Base-by-base conservation (phyloP, 2,888 invertebrate species). In the Meteorus cinctellus region DNA sequence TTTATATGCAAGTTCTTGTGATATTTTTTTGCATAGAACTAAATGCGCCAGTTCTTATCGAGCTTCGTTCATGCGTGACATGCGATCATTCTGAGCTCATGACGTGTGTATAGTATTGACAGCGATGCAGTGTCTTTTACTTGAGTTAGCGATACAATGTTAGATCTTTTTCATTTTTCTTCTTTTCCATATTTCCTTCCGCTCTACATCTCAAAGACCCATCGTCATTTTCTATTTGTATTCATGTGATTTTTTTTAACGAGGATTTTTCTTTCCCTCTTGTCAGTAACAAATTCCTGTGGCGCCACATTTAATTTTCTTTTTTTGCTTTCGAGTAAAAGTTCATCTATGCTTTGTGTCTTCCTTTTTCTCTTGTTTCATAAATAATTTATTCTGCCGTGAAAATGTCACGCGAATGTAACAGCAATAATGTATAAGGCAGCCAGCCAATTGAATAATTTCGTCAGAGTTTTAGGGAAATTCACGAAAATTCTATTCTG, bases 171-270 rank as follows among this genome's bases (percentile, higher is more conserved):
- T 8, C 2, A 5, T 24, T 16, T 48, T 48, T 48, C 14, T n/a
- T n/a, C 14, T 48, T n/a, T 16, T 48, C n/a, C 4, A n/a, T 45
- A n/a, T n/a, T 48, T 48, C 14, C 60, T 72, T 77, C 68, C 69
- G 59, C 72, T 69, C 48, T n/a, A 48, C 1, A 48, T 48, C 14
- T 2, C n/a, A n/a, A 3, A 12, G 12, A 1, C 8, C 1, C 41
- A 41, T 10, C 41, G 8, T 41, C 12, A 12, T 41, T 8, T 41
- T 41, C 41, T 41, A 8, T 12, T 10, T 12, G 24, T 10, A 2
- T 41, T 8, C 16, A 2, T 16, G 3, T n/a, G 10, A 16, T 48
- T 48, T 48, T 48, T n/a, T 48, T 48, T 48, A 12, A 12, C 12
- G 12, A 8, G 12, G 12, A 1, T 48, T n/a, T 2, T 48, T 16